Conservation (phyloP, 2,797 vertebrate genomes). For the Sphenodon punctatus region DNA sequence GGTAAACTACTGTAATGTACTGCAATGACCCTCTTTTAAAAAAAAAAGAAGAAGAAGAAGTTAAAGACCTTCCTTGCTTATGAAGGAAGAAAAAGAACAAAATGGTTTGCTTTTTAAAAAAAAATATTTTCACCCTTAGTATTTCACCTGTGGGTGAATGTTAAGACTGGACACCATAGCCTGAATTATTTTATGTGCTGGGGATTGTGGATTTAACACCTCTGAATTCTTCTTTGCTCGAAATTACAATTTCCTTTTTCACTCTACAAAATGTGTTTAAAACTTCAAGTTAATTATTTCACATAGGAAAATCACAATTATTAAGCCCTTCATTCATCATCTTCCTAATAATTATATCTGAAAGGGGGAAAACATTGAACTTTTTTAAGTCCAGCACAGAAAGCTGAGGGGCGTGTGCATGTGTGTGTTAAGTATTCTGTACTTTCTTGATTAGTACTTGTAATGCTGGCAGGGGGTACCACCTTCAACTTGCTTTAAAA, state of each 20-base stretch:
- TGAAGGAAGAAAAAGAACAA: no score
- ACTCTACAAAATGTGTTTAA: constrained; percentile 43
- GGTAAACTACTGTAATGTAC: no score
- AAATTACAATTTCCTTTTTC: constrained; percentile 31
- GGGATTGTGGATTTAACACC: constrained; percentile 17
- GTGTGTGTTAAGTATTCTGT: constrained; percentile 15
- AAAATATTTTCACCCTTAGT: no score
- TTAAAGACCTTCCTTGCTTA: no score
- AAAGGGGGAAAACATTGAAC: neutral
- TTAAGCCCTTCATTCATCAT: constrained; percentile 28
- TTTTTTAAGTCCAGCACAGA: constrained; percentile 33
- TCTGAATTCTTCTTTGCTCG: constrained; percentile 34
- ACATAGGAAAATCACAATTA: constrained; percentile 44
- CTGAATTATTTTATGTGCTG: no score
- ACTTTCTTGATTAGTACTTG: constrained; percentile 27
- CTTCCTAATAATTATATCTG: constrained; percentile 37
- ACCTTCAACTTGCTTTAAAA: neutral
- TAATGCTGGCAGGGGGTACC: neutral
- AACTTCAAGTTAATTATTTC: constrained; percentile 42
- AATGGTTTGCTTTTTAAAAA: no score
- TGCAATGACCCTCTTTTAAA: no score
- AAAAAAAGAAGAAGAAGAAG: no score
- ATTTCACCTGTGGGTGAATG: no score
- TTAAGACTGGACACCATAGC: no score
- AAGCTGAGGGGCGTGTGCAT: neutral